Evolutionary conservation across 1,140 invertebrate species (phyloP).

Genomic region (Mizuhopecten yessoensis): DNA sequence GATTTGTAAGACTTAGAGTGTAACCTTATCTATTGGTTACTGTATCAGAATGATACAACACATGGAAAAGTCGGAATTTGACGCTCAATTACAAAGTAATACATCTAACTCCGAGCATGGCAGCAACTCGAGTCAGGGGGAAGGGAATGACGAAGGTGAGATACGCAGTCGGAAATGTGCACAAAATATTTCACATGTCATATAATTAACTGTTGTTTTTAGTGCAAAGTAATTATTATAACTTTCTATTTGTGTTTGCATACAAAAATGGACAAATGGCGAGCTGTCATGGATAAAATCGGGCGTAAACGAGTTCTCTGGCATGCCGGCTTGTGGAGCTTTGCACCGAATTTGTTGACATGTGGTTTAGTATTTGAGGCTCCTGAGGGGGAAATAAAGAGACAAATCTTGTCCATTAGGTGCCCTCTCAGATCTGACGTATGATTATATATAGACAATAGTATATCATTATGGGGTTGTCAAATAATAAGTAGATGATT

Average conservation of each 20-base stretch:
- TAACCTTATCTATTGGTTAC: background rate
- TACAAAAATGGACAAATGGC: background rate
- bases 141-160: conserved; percentile 22
- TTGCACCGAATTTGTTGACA: conserved; percentile 33
- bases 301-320: background rate
- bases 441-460: background rate
- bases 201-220: conserved; percentile 3
- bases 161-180: conserved; percentile 37
- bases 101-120: background rate
- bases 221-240: background rate
- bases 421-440: background rate
- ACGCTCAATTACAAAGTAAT: conserved; percentile 14
- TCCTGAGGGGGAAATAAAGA: background rate
- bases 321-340: background rate
- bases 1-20: background rate
- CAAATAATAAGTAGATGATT: background rate
- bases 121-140: conserved; percentile 30
- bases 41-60: conserved; percentile 4
- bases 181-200: background rate
- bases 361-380: conserved; percentile 33
- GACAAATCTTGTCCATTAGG: background rate
- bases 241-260: background rate
- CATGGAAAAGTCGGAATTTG: conserved; percentile 25
- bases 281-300: conserved; percentile 9
- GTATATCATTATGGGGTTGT: too few species aligned